Evolutionary conservation across 2,888 invertebrate genomes (phyloP).

Genomic region (Proisotoma minuta): DNA sequence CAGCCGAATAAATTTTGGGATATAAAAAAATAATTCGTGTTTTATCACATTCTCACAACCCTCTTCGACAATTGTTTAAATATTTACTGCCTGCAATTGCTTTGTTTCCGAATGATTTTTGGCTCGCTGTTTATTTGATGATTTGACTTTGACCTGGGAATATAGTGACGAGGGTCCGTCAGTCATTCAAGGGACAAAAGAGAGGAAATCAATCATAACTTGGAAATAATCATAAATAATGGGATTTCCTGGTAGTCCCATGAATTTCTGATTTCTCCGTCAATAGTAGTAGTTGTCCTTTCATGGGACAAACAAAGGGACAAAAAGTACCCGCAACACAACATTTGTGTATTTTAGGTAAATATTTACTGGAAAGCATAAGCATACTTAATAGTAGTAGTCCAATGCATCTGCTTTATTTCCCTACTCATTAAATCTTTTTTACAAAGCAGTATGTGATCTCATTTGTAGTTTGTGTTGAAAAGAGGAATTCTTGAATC

Average conservation of each 20-base stretch:
- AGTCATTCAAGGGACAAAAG: not conserved
- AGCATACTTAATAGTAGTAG: too few relatives aligned
- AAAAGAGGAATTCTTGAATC: too few relatives aligned
- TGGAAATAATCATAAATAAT: not conserved
- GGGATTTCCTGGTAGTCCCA: not conserved
- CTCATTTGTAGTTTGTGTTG: too few relatives aligned
- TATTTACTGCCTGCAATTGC: not conserved
- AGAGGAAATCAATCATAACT: not conserved
- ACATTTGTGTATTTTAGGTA: too few relatives aligned
- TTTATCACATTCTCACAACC: not conserved
- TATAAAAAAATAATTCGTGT: not conserved
- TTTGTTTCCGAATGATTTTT: not conserved
- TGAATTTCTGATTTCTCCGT: not conserved
- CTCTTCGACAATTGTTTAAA: not conserved
- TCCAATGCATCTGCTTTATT: too few relatives aligned
- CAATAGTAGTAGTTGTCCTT: not conserved
- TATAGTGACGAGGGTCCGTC: not conserved
- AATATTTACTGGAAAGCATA: too few relatives aligned
- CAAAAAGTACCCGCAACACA: too few relatives aligned
- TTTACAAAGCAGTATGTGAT: too few relatives aligned
- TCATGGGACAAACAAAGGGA: not conserved
- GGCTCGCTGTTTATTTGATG: not conserved
- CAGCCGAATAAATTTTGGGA: not conserved
- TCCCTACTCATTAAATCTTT: too few relatives aligned
- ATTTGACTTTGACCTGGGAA: too few relatives aligned